Percentiles rank a stretch among this genome's conserved stretches.
Evolutionary conservation across 2,113 vertebrate genomes (phyloP).

Genomic region (Bungarus multicinctus): DNA sequence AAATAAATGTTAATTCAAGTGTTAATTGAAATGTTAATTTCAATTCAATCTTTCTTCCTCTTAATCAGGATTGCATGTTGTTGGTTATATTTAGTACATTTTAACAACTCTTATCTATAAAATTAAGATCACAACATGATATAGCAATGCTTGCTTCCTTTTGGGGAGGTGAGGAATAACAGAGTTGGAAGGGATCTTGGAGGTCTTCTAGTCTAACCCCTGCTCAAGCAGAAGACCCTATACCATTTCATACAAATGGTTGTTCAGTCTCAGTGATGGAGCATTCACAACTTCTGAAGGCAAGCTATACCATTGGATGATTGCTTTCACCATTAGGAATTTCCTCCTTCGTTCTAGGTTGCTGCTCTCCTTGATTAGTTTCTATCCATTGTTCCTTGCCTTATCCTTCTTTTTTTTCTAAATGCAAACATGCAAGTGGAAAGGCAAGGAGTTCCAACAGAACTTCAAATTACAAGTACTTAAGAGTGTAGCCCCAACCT

Average conservation of each 20-base stretch:
- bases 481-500: not conserved
- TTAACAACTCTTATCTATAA: not conserved
- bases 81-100: not conserved
- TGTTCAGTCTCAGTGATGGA: too few relatives aligned
- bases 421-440: not conserved
- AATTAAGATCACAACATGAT: not conserved
- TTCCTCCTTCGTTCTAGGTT: too few relatives aligned
- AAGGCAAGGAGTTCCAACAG: not conserved
- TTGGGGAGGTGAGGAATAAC: not conserved
- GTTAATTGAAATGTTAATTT: not conserved
- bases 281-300: too few relatives aligned
- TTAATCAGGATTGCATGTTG: not conserved
- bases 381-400: too few relatives aligned
- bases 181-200: not conserved
- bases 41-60: not conserved
- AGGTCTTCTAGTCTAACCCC: not conserved
- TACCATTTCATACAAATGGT: too few relatives aligned
- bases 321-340: too few relatives aligned
- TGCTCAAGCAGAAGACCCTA: not conserved
- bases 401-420: not conserved
- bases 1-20: not conserved
- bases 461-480: not conserved
- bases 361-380: too few relatives aligned
- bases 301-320: too few relatives aligned
- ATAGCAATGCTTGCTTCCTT: not conserved